Base-by-base conservation (phyloP, 2,797 vertebrate genomes). In the Mormyrus hasselquistii region DNA sequence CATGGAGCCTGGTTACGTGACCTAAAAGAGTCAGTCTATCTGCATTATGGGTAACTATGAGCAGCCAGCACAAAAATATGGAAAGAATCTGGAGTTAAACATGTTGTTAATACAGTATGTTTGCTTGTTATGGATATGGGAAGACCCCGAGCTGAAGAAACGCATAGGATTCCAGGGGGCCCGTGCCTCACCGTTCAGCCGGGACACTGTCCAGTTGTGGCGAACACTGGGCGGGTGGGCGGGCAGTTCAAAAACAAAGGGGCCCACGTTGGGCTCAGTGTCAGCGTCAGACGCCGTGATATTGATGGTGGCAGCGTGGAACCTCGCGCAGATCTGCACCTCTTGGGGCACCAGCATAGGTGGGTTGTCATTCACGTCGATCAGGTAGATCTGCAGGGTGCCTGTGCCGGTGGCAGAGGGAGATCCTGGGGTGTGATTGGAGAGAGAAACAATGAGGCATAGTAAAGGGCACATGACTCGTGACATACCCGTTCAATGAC, bases 361-460 rank as follows among this genome's bases (percentile, higher is more conserved):
- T 0, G 98, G 95, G 0, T 99, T 99, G 94, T 99, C 99, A 0
- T 99, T 99, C 91, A 99, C 97, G 91, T 99, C 99, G 7, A 98
- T 99, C 89, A 99, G 97, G 92, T 98, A 97, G 92, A 99, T 97
- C 95, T 98, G 98, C 90, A 99, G 95, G 0, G 98, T 99, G 59
- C 99, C 99, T 0, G 98, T 99, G 92, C 99, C 98, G 0, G 98
- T 99, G 89, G 98, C 98, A 0, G 97, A 96, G 89, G 98, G 98
- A 0, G 97, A 96, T 88, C 98, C 98, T 99, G 95, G 16, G 1
- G 7, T 91, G 89, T 87, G 53, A 89, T 5, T 87, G 88, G 86
- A 44, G 0, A 57, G 65, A 62, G 47, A 84, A 47, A 65, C n/a
- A 59, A 49, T n/a, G 19, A 52, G 90, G 89, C 90, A 59, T 90